Conservation (phyloP, 1,140 invertebrate species). For the Anoplophora glabripennis region DNA sequence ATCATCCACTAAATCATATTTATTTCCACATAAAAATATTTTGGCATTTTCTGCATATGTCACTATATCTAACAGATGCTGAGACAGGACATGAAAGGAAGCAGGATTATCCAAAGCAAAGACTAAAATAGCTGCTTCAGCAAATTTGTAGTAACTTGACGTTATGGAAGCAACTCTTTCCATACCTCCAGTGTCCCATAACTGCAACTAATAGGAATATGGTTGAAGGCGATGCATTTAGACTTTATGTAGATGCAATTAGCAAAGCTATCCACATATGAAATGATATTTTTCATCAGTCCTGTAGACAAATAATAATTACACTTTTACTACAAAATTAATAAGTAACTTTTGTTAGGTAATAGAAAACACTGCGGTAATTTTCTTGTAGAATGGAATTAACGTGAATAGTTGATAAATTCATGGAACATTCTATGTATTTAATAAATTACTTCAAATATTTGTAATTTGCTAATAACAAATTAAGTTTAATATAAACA, state of each 20-base stretch:
- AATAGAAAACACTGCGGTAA: background rate
- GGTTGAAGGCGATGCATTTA: conserved; percentile 28
- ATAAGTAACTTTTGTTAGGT: background rate
- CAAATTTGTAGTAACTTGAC: conserved; percentile 91
- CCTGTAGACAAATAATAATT: background rate
- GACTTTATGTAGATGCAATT: background rate
- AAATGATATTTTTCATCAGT: background rate
- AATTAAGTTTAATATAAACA: background rate
- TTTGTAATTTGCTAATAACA: background rate
- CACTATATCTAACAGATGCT: conserved; percentile 86
- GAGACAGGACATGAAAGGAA: conserved; percentile 87
- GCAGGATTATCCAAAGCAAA: conserved; percentile 87
- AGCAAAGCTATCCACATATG: background rate
- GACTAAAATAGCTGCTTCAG: conserved; percentile 85
- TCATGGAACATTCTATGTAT: background rate
- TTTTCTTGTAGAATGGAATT: background rate
- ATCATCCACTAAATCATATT: conserved; percentile 72
- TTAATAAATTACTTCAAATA: background rate
- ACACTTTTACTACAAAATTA: background rate
- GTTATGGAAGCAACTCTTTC: conserved; percentile 91
- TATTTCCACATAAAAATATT: conserved; percentile 90
- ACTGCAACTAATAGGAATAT: conserved; percentile 66
- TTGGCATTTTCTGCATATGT: conserved; percentile 91
- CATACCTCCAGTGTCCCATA: conserved; percentile 94
- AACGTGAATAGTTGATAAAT: background rate